A percentile compares a stretch with the other conserved stretches of the same genome.
Evolutionary conservation across 2,888 invertebrate genomes (phyloP).

Genomic region (Mesorhabditis belari): DNA sequence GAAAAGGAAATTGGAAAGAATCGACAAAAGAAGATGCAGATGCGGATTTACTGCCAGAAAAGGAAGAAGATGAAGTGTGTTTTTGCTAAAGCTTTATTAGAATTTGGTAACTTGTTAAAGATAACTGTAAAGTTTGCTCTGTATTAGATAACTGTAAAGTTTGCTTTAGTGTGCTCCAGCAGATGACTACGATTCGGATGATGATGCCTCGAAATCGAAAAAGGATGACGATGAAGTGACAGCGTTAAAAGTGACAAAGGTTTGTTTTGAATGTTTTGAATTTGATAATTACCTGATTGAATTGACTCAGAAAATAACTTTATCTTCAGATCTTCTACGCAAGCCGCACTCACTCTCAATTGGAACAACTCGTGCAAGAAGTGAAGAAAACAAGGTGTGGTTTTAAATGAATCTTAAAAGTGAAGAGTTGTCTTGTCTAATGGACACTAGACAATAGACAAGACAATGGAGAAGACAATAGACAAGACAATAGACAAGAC

Average conservation of each 20-base stretch:
- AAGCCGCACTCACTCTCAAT: slow-evolving; percentile 91
- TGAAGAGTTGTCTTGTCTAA: no score
- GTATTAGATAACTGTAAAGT: slow-evolving; percentile 4
- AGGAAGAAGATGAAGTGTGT: no score
- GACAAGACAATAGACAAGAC: no score
- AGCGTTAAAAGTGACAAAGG: slow-evolving; percentile 2
- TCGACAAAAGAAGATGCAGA: neutral
- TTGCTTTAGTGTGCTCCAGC: slow-evolving; percentile 49
- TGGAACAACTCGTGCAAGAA: slow-evolving; percentile 89
- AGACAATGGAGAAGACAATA: no score
- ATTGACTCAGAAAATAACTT: slow-evolving; percentile 50
- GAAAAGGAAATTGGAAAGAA: slow-evolving; percentile 55
- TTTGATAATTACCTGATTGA: no score
- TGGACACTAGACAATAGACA: no score
- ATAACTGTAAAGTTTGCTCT: no score
- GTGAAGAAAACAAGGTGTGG: slow-evolving; percentile 68
- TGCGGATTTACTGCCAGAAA: no score
- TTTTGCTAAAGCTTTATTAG: neutral
- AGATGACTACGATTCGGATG: slow-evolving; percentile 24
- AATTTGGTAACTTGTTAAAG: no score
- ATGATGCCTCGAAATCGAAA: slow-evolving; percentile 4
- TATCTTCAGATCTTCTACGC: slow-evolving; percentile 73
- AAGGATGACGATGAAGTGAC: slow-evolving; percentile 16
- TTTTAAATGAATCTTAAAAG: no score
- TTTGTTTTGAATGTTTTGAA: neutral